Conservation (phyloP, 92 coral and sea anemone genomes). For the Palythoa grandiflora region DNA sequence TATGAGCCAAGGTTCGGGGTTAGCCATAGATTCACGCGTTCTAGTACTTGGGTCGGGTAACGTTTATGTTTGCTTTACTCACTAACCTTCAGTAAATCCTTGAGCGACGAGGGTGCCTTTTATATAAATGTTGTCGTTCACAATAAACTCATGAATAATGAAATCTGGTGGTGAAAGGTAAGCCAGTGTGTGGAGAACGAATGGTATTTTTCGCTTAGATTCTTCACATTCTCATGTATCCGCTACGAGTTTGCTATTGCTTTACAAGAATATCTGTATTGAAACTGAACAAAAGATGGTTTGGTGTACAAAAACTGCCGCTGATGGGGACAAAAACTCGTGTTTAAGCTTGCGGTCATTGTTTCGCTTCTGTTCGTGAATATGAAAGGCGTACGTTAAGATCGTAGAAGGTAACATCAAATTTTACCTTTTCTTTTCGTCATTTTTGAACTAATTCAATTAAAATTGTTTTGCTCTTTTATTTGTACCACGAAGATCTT, state of each 20-base stretch:
- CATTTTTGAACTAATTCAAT: background rate
- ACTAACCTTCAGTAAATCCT: conserved; percentile 29
- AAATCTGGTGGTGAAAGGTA: conserved; percentile 70
- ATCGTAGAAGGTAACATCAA: background rate
- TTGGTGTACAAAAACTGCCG: background rate
- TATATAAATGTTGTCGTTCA: conserved; percentile 44
- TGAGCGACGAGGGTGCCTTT: conserved; percentile 21
- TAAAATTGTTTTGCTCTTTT: background rate
- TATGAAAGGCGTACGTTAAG: conserved; percentile 4
- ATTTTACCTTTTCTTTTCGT: background rate
- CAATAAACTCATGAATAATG: conserved; percentile 85
- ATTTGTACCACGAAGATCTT: background rate
- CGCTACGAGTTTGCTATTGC: background rate
- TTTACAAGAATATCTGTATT: conserved; percentile 1
- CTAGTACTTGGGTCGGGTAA: background rate
- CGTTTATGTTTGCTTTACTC: conserved; percentile 23
- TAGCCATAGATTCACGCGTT: background rate
- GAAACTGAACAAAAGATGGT: conserved; percentile 1
- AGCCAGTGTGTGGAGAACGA: conserved; percentile 70
- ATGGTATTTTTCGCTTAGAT: conserved; percentile 41
- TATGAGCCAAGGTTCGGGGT: background rate
- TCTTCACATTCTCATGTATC: conserved; percentile 36
- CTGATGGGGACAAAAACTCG: conserved; percentile 3
- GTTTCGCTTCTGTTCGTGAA: conserved; percentile 43
- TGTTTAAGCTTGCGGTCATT: conserved; percentile 9